phyloP scores from a whole-genome alignment of 2,888 invertebrate genomes.

The Aquatica leii region DNA sequence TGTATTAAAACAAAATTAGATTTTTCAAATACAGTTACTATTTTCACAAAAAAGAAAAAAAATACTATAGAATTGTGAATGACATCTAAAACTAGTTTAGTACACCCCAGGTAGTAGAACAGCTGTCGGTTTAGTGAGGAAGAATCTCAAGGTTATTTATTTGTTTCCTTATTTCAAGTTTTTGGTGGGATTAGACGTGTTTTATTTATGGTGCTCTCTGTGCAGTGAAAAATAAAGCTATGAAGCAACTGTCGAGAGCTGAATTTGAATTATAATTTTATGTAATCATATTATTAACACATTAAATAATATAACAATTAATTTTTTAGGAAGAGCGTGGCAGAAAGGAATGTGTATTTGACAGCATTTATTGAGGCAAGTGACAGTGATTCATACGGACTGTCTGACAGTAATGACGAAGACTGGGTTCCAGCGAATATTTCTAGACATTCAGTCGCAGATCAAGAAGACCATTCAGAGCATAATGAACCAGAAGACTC shows the following conservation, averaged over 20 bases:
- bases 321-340: not conserved
- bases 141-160: not conserved
- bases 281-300: not conserved
- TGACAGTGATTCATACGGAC: not conserved
- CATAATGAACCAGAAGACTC: too few species aligned
- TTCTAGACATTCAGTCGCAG: not conserved
- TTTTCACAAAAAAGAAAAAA: not conserved
- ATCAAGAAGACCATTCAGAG: too few species aligned
- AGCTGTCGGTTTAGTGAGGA: not conserved
- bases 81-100: not conserved
- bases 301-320: not conserved
- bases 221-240: not conserved
- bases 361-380: not conserved
- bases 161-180: not conserved
- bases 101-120: not conserved
- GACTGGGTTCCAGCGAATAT: not conserved
- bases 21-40: not conserved
- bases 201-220: not conserved
- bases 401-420: not conserved
- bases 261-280: not conserved
- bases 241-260: not conserved
- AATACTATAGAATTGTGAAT: not conserved
- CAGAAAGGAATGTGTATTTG: not conserved
- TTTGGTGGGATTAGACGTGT: not conserved
- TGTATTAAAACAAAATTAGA: not conserved